Percentiles rank a stretch among this genome's conserved stretches.
Conservation (phyloP, 2,113 vertebrate genomes). For the Cyanistes caeruleus region DNA sequence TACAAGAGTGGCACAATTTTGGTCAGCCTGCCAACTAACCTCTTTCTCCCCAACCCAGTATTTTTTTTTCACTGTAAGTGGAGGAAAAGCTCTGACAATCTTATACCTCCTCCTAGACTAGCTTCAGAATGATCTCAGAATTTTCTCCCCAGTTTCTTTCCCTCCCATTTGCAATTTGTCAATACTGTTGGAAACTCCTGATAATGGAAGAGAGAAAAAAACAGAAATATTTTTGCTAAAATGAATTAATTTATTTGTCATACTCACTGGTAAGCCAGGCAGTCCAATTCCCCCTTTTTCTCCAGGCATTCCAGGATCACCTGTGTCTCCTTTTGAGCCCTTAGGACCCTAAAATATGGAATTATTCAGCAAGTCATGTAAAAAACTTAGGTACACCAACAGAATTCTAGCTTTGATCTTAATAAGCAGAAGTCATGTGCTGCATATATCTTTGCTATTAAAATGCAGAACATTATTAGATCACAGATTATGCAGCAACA, state of each 20-base stretch:
- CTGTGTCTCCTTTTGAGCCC: conserved; percentile 93
- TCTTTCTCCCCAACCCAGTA: not conserved
- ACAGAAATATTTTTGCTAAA: not conserved
- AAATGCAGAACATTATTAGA: not conserved
- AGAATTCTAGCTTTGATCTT: not conserved
- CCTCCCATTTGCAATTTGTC: not conserved
- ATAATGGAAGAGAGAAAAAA: not conserved
- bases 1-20: not conserved
- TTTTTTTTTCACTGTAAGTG: not conserved
- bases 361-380: not conserved
- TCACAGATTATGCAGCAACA: not conserved
- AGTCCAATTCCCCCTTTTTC: conserved; percentile 93
- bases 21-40: not conserved
- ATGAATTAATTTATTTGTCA: not conserved
- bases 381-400: not conserved
- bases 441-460: not conserved
- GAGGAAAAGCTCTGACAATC: not conserved
- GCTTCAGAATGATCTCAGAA: not conserved
- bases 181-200: not conserved
- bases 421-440: not conserved
- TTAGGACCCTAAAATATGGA: conserved; percentile 85
- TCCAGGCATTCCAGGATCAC: conserved; percentile 88
- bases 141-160: not conserved
- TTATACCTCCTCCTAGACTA: not conserved
- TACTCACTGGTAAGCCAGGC: conserved; percentile 91